Conservation (phyloP, 23 tunicate species). For the Trididemnum clinides region DNA sequence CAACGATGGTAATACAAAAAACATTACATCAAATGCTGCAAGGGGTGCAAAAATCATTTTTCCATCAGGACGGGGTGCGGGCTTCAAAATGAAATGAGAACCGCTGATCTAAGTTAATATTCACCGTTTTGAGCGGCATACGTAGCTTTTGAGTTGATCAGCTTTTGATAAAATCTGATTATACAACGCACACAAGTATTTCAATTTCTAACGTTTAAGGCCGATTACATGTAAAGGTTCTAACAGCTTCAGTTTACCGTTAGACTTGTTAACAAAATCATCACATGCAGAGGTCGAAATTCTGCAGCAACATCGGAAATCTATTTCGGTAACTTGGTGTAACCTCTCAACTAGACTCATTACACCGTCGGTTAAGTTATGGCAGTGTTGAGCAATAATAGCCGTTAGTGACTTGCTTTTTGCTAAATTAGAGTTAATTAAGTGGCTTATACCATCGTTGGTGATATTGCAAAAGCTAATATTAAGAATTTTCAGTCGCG, state of each 20-base stretch:
- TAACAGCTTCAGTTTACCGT: neutral
- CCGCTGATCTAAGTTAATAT: no score
- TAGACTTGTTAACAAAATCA: slow-evolving; percentile 24
- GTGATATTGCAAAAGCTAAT: slow-evolving; percentile 67
- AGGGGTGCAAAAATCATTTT: no score
- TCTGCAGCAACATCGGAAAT: slow-evolving; percentile 58
- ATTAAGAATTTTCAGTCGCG: slow-evolving; percentile 48
- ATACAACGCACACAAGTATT: no score
- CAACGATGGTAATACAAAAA: no score
- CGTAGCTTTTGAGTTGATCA: no score
- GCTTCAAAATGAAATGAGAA: no score
- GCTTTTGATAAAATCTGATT: no score
- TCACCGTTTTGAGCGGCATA: no score
- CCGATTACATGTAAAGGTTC: slow-evolving; percentile 40
- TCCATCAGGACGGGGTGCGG: no score
- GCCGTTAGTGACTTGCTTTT: slow-evolving; percentile 19
- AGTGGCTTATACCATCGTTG: slow-evolving; percentile 53
- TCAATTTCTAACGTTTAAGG: neutral
- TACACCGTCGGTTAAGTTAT: slow-evolving; percentile 32
- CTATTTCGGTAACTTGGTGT: slow-evolving; percentile 33
- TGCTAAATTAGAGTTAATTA: slow-evolving; percentile 12
- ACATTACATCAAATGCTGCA: no score
- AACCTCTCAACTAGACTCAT: slow-evolving; percentile 45
- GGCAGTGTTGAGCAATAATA: slow-evolving; percentile 72
- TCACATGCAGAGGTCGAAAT: slow-evolving; percentile 47